These are phyloP conservation scores for Hyperoodon ampullatus DNA, from an alignment of 2,113 vertebrate genomes.

Conservation along the genomic window DNA sequence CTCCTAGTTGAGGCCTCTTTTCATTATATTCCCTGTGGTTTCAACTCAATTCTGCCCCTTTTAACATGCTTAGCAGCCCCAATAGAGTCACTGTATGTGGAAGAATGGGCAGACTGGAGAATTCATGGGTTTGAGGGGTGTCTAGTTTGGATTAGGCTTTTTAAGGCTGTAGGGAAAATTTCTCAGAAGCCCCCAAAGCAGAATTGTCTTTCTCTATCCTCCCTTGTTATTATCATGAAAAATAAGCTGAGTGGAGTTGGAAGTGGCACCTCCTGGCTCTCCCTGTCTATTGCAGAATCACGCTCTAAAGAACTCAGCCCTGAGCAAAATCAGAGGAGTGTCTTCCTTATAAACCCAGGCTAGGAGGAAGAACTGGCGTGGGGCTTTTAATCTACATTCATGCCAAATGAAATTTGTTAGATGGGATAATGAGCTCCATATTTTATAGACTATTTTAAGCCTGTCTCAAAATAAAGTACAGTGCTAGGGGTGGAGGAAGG, in stretches of 20 bases:
- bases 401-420: constrained; percentile 84
- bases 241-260: constrained; percentile 24
- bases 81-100: background rate
- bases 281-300: background rate
- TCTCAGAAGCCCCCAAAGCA: background rate
- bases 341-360: constrained; percentile 65
- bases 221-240: background rate
- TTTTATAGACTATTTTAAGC: constrained; percentile 86
- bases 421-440: constrained; percentile 86
- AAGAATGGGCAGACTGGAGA: background rate
- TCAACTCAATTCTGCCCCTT: background rate
- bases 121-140: background rate
- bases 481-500: constrained; percentile 79
- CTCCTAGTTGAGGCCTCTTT: background rate
- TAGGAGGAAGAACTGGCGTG: constrained; percentile 81
- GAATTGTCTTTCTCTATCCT: constrained; percentile 24
- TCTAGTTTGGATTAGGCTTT: background rate
- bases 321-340: constrained; percentile 36
- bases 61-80: background rate
- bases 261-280: constrained; percentile 42
- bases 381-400: constrained; percentile 81
- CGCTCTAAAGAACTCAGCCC: constrained; percentile 43
- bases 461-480: constrained; percentile 83
- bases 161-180: background rate
- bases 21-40: background rate